Conservation (phyloP, 2,797 vertebrate species). For the Novumbra hubbsi region DNA sequence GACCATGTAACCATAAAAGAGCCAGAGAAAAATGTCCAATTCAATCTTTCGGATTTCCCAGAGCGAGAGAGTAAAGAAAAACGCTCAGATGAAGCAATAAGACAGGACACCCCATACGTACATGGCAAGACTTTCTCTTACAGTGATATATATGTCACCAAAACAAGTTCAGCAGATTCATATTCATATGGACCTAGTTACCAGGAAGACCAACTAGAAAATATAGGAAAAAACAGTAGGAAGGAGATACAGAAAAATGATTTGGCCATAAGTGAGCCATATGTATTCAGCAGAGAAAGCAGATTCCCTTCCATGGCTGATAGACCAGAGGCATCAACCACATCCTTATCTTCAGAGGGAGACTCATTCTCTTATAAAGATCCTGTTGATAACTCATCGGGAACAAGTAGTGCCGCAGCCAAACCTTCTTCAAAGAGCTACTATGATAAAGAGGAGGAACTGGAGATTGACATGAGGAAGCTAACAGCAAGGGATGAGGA, state of each 20-base stretch:
- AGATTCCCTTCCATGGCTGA: constrained; percentile 68
- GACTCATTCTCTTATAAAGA: constrained; percentile 41
- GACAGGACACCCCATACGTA: constrained; percentile 93
- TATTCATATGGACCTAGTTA: constrained; percentile 58
- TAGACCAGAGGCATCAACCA: constrained; percentile 52
- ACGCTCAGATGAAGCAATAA: constrained; percentile 70
- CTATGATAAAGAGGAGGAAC: constrained; percentile 63
- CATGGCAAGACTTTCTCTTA: constrained; percentile 93
- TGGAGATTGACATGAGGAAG: constrained; percentile 71
- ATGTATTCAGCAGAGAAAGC: constrained; percentile 62
- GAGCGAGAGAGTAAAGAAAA: constrained; percentile 66
- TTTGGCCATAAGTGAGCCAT: constrained; percentile 36
- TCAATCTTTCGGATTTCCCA: constrained; percentile 67
- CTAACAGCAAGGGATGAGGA: constrained; percentile 73
- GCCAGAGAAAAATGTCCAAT: constrained; percentile 68
- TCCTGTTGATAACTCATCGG: constrained; percentile 30
- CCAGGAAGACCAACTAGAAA: constrained; percentile 61
- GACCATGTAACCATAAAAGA: constrained; percentile 56
- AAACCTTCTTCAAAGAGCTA: constrained; percentile 42
- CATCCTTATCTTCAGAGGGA: constrained; percentile 54
- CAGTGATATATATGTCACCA: constrained; percentile 87
- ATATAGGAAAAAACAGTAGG: constrained; percentile 44
- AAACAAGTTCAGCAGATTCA: constrained; percentile 70
- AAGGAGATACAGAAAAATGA: constrained; percentile 45
- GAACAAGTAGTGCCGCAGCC: constrained; percentile 10